Conservation (phyloP, 2,797 vertebrate genomes). For the Ptychadena robeensis region DNA sequence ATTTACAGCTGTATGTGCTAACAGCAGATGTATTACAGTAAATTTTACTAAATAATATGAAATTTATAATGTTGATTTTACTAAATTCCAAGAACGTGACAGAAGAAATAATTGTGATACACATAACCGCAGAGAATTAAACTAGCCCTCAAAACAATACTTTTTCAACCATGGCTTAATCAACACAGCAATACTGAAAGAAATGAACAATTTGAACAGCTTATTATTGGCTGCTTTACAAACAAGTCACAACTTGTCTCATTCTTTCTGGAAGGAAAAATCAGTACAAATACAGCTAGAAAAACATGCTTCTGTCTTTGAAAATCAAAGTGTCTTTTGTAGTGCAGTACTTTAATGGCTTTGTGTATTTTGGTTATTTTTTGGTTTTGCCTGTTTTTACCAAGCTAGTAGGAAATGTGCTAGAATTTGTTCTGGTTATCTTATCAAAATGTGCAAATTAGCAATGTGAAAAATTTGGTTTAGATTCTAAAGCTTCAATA, state of each 20-base stretch:
- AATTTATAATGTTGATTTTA: too few relatives aligned
- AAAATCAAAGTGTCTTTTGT: not conserved
- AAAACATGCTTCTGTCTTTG: not conserved
- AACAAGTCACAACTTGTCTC: conserved; percentile 79
- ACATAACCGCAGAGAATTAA: not conserved
- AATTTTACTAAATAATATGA: too few relatives aligned
- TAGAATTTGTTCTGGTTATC: too few relatives aligned
- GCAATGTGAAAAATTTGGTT: too few relatives aligned
- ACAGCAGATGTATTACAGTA: too few relatives aligned
- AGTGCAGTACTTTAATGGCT: not conserved
- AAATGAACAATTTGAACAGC: conserved; percentile 74
- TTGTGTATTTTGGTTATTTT: too few relatives aligned
- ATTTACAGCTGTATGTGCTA: too few relatives aligned
- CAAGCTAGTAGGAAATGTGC: too few relatives aligned
- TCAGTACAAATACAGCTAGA: not conserved
- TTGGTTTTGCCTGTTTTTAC: too few relatives aligned
- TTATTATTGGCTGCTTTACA: conserved; percentile 79
- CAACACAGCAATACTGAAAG: conserved; percentile 79
- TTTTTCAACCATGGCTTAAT: conserved; percentile 62
- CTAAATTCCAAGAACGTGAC: too few relatives aligned
- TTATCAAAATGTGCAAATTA: too few relatives aligned
- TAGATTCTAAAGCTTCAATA: too few relatives aligned
- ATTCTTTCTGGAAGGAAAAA: conserved; percentile 73
- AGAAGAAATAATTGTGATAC: not conserved
- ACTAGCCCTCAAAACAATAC: not conserved